Evolutionary conservation across 2,113 vertebrate genomes (phyloP), one percentile per base, ranked within the genome.

Genomic region (Saguinus imperator): DNA sequence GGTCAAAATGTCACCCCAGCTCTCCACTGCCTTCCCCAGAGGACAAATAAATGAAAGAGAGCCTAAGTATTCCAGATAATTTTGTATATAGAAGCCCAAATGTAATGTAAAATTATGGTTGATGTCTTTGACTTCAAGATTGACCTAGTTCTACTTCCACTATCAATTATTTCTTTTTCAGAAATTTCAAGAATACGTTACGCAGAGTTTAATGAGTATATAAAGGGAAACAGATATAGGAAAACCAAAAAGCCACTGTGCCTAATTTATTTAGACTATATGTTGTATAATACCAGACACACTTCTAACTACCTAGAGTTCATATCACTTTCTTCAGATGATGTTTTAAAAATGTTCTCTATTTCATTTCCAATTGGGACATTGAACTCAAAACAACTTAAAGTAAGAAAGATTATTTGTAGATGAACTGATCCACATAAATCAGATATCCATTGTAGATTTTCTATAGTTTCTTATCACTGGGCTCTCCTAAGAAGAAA

Each of bases 141-240:
- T 61, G 14, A 45, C 32, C 29, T 77, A 45, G 1, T 66, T 85
- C 55, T 77, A 48, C 12, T 80, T 82, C n/a, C 20, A 57, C 40
- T 79, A 5, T 14, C 72, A 88, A 66, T n/a, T 95, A 58, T n/a
- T 82, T 48, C 52, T 93, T 6, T 58, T 93, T 91, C 66, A 94
- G 35, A 89, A 94, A 64, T 96, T 95, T 88, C 73, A 87, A 7
- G 50, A 57, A 48, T 68, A 14, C 37, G 32, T 68, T 81, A 75
- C 37, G 66, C 5, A 66, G 29, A 77, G 4, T 48, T 94, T 79
- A 61, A 48, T 48, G 79, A 89, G 40, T 80, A 27, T 21, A 0
- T 29, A 52, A 27, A 13, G 61, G n/a, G 76, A 89, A 75, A 95
- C 45, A 87, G 18, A 79, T 16, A 2, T 0, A 86, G 25, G 40